These are phyloP conservation scores for Tipula confusa DNA, from an alignment of 2,888 invertebrate species.

Conservation along the genomic window DNA sequence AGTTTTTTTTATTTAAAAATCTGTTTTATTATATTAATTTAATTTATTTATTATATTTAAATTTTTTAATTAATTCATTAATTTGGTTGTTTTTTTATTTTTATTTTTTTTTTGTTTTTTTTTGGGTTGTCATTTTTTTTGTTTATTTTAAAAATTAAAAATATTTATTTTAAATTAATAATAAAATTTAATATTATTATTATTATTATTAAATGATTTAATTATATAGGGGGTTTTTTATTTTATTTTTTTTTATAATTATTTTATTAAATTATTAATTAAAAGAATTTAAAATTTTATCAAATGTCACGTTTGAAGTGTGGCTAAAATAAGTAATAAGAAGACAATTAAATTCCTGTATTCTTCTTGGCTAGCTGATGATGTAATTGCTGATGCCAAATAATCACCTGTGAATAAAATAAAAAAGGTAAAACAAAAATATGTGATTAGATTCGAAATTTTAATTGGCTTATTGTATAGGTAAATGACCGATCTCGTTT, in stretches of 20 bases:
- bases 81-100: slow-evolving; percentile 5
- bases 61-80: not conserved
- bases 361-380: slow-evolving; percentile 41
- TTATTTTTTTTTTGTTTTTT: not conserved
- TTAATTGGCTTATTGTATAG: no score
- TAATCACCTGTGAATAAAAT: slow-evolving; percentile 43
- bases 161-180: not conserved
- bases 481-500: no score
- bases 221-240: slow-evolving; percentile 35
- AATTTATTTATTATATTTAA: not conserved
- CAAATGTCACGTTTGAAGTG: slow-evolving; percentile 39
- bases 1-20: not conserved
- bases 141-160: slow-evolving; percentile 28
- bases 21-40: not conserved
- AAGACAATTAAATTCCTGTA: slow-evolving; percentile 36
- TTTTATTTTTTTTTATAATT: slow-evolving; percentile 32
- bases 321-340: slow-evolving; percentile 35
- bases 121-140: not conserved
- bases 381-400: slow-evolving; percentile 49
- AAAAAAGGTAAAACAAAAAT: no score
- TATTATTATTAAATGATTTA: slow-evolving; percentile 35
- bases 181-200: no score
- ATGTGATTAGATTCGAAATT: no score
- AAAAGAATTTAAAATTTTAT: slow-evolving; percentile 5
- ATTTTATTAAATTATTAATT: slow-evolving; percentile 31